A percentile compares a stretch with the other conserved stretches of the same genome.
These are phyloP conservation scores for Mesorhabditis spiculigera DNA, from an alignment of 2,888 invertebrate genomes.

Conservation along the genomic window DNA sequence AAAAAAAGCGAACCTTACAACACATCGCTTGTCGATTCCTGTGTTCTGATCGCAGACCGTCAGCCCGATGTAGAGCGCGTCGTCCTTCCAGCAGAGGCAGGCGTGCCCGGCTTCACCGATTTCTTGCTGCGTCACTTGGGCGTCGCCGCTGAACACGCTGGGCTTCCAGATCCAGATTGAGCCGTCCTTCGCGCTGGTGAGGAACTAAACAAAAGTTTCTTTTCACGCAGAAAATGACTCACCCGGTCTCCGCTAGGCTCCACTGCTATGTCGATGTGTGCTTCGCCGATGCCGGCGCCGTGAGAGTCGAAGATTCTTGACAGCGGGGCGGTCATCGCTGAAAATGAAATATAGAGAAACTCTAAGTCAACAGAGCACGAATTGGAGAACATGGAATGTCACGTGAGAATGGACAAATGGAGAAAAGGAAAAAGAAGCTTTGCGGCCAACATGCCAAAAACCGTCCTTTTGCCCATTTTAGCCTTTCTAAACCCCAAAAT, in stretches of 20 bases:
- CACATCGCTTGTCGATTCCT: not conserved
- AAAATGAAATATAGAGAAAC: not conserved
- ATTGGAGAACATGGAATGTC: not conserved
- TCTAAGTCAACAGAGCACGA: not conserved
- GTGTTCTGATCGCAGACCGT: not conserved
- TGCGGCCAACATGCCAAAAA: too few relatives aligned
- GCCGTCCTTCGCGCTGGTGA: not conserved
- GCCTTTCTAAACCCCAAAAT: too few relatives aligned
- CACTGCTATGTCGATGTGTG: not conserved
- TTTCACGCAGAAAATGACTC: not conserved
- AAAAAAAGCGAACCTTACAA: not conserved
- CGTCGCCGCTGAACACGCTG: not conserved
- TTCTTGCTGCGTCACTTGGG: not conserved
- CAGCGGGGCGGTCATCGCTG: not conserved
- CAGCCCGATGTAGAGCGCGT: not conserved
- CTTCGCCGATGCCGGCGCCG: not conserved
- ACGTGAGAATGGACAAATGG: too few relatives aligned
- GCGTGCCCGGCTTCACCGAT: not conserved
- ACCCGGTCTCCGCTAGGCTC: not conserved
- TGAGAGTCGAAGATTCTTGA: not conserved
- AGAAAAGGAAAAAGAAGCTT: too few relatives aligned
- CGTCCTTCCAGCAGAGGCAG: not conserved
- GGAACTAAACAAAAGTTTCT: not conserved
- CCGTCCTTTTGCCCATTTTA: too few relatives aligned
- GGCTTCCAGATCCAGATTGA: not conserved